A percentile compares a stretch with the other conserved stretches of the same genome.
phyloP scores from a whole-genome alignment of 2,888 invertebrate genomes.

The Endomychus coccineus region DNA sequence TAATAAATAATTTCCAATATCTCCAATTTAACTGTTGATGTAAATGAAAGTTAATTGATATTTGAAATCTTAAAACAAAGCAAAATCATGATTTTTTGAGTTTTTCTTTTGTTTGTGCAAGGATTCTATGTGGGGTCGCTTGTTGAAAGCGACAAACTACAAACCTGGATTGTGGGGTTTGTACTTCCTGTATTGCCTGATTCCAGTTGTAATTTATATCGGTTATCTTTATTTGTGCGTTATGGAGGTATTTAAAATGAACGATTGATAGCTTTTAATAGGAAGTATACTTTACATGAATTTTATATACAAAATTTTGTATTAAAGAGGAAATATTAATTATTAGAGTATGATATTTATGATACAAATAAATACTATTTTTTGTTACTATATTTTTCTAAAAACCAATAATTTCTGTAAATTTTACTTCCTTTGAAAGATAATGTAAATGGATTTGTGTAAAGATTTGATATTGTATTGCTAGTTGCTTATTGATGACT shows the following conservation, averaged over 20 bases:
- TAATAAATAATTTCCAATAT: too few species aligned
- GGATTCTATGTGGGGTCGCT: conserved; percentile 63
- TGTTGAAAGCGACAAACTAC: conserved; percentile 68
- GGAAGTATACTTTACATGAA: too few species aligned
- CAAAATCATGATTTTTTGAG: conserved; percentile 3
- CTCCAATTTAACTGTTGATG: too few species aligned
- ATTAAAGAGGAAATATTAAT: too few species aligned
- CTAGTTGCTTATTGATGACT: conserved; percentile 29
- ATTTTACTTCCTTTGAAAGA: too few species aligned
- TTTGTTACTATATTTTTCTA: too few species aligned
- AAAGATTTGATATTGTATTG: neutral
- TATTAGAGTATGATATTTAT: too few species aligned
- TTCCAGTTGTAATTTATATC: conserved; percentile 63
- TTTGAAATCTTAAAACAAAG: conserved; percentile 3
- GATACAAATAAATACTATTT: too few species aligned
- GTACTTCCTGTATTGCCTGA: conserved; percentile 68
- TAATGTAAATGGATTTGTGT: neutral
- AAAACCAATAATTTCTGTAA: too few species aligned
- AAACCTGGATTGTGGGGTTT: conserved; percentile 74
- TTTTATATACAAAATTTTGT: too few species aligned
- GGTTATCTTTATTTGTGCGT: conserved; percentile 59
- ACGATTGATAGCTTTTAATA: conserved; percentile 1
- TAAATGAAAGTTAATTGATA: too few species aligned
- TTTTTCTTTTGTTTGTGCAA: conserved; percentile 15
- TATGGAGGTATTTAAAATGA: conserved; percentile 54